These are phyloP conservation scores for Cettia cetti DNA, from an alignment of 2,113 vertebrate species.

Conservation along the genomic window DNA sequence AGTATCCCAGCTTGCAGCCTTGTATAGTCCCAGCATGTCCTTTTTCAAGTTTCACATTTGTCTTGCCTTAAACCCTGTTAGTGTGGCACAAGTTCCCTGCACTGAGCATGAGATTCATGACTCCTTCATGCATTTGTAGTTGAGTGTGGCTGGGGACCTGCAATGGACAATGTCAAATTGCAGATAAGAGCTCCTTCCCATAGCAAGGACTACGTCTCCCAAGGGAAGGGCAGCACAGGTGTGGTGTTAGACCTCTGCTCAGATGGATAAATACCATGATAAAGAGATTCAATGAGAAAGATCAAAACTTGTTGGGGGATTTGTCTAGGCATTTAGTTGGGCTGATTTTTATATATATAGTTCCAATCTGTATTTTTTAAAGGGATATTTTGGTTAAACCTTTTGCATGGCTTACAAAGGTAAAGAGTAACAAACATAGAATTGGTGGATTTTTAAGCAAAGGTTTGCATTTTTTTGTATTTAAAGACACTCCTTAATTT, in stretches of 20 bases:
- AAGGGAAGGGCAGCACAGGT: background rate
- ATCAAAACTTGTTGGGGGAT: background rate
- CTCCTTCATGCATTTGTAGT: background rate
- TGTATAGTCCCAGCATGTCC: background rate
- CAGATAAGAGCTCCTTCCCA: background rate
- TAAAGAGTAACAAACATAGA: background rate
- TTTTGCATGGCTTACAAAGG: conserved; percentile 28
- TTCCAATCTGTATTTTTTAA: conserved; percentile 1
- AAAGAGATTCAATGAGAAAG: background rate
- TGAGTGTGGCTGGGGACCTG: background rate
- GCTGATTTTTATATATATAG: background rate
- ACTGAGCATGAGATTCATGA: background rate
- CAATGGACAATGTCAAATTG: background rate
- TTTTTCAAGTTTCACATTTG: background rate
- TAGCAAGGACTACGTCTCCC: background rate
- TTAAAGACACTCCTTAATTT: background rate
- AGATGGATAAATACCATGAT: background rate
- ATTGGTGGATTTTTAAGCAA: background rate
- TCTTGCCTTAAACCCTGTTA: background rate
- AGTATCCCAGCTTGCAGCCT: background rate
- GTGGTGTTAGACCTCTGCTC: background rate
- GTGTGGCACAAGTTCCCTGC: background rate
- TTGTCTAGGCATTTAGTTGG: background rate
- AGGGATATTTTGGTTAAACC: conserved; percentile 13
- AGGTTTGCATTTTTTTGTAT: conserved; percentile 10